These are phyloP conservation scores for Morpho achilles DNA, from an alignment of 2,888 invertebrate genomes.

Conservation along the genomic window DNA sequence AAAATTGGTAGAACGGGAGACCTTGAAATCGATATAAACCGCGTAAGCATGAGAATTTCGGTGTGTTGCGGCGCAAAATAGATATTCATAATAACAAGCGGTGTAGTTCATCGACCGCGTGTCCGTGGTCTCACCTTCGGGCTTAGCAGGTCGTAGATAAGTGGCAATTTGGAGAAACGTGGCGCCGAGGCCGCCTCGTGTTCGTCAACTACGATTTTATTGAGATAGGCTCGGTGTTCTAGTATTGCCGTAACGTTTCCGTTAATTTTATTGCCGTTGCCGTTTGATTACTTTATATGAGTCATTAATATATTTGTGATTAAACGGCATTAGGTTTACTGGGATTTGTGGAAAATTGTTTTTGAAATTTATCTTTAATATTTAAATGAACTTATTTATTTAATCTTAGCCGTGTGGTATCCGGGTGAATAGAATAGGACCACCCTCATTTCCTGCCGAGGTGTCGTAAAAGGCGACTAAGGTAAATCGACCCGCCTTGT, in stretches of 20 bases:
- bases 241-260: conserved; percentile 4
- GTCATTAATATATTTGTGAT: not conserved
- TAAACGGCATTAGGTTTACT: not conserved
- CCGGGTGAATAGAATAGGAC: too few species aligned
- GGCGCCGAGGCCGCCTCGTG: conserved; percentile 36
- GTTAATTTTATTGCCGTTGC: conserved; percentile 2
- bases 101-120: conserved; percentile 59
- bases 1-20: conserved; percentile 28
- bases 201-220: conserved; percentile 36
- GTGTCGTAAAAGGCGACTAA: too few species aligned
- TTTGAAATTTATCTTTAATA: not conserved
- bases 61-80: conserved; percentile 43
- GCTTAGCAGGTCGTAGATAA: conserved; percentile 61
- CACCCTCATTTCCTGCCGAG: too few species aligned
- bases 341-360: not conserved
- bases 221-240: conserved; percentile 23
- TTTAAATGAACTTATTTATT: too few species aligned
- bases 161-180: conserved; percentile 55
- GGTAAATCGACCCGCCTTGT: too few species aligned
- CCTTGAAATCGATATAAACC: conserved; percentile 35
- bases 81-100: conserved; percentile 53
- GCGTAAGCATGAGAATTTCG: conserved; percentile 34
- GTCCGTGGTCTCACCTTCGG: conserved; percentile 68
- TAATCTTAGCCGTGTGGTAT: too few species aligned
- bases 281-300: not conserved